These are phyloP conservation scores for Ceramica pisi DNA, from an alignment of 2,888 invertebrate genomes.

Conservation along the genomic window DNA sequence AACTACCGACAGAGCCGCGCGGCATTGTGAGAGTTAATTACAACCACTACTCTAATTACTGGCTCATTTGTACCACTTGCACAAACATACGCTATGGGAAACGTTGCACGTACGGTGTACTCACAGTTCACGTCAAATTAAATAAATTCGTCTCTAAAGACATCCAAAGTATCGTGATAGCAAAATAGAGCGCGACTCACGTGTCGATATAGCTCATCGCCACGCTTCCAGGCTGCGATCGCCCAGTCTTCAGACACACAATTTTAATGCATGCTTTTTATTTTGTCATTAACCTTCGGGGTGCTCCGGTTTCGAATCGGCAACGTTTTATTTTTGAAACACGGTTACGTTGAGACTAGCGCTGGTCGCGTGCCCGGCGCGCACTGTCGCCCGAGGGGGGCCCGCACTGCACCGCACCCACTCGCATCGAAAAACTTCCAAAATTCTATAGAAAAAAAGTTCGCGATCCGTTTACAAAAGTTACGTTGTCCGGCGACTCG, in stretches of 20 bases:
- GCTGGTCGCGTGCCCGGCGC: conserved; percentile 64
- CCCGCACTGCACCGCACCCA: conserved; percentile 67
- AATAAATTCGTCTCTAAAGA: conserved; percentile 42
- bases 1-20: conserved; percentile 48
- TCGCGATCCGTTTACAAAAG: conserved; percentile 76
- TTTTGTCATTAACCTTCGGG: conserved; percentile 90
- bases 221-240: conserved; percentile 76
- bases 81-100: conserved; percentile 35
- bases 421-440: conserved; percentile 63
- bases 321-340: conserved; percentile 89
- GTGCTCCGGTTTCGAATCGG: conserved; percentile 89
- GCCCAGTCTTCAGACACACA: conserved; percentile 78
- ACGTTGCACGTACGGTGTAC: conserved; percentile 25
- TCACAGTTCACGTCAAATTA: conserved; percentile 38
- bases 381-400: conserved; percentile 47
- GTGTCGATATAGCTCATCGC: conserved; percentile 72
- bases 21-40: conserved; percentile 62
- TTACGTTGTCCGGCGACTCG: conserved; percentile 70
- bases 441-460: conserved; percentile 68
- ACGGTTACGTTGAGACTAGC: conserved; percentile 83
- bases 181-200: conserved; percentile 73
- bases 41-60: conserved; percentile 60
- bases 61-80: conserved; percentile 58
- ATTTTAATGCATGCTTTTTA: conserved; percentile 87
- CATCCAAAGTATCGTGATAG: conserved; percentile 38